Conservation (phyloP, 92 coral and sea anemone genomes). For the Siderastrea radians region DNA sequence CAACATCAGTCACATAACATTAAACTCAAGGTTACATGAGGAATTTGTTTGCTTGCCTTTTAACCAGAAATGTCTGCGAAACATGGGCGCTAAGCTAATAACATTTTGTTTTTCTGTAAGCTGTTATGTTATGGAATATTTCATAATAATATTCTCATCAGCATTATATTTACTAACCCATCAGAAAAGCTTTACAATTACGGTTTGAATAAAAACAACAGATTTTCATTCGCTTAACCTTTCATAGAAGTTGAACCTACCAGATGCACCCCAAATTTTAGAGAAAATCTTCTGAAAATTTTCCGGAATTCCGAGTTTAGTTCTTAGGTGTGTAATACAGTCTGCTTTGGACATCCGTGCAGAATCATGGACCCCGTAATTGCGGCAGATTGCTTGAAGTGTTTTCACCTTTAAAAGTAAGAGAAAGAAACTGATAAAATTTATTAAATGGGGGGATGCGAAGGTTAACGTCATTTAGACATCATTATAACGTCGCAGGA, state of each 20-base stretch:
- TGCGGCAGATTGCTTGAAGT: conserved; percentile 40
- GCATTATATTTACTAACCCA: not conserved
- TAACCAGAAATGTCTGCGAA: too few species aligned
- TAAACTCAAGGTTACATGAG: too few species aligned
- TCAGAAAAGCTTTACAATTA: not conserved
- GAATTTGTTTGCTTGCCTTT: too few species aligned
- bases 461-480: not conserved
- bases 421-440: too few species aligned
- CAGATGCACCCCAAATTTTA: conserved; percentile 69
- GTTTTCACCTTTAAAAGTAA: conserved; percentile 17
- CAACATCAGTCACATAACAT: too few species aligned
- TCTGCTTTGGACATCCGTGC: conserved; percentile 44
- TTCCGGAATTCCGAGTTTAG: conserved; percentile 49
- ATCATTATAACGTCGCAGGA: not conserved
- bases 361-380: conserved; percentile 17
- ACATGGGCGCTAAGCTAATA: too few species aligned
- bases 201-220: not conserved
- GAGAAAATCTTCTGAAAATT: conserved; percentile 59
- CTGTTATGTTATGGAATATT: too few species aligned
- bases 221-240: too few species aligned
- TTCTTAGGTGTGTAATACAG: conserved; percentile 26
- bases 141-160: too few species aligned
- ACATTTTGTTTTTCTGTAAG: too few species aligned
- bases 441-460: too few species aligned
- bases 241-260: not conserved